Base-by-base conservation (phyloP, 1,140 invertebrate genomes). In the Trichonephila clavata region DNA sequence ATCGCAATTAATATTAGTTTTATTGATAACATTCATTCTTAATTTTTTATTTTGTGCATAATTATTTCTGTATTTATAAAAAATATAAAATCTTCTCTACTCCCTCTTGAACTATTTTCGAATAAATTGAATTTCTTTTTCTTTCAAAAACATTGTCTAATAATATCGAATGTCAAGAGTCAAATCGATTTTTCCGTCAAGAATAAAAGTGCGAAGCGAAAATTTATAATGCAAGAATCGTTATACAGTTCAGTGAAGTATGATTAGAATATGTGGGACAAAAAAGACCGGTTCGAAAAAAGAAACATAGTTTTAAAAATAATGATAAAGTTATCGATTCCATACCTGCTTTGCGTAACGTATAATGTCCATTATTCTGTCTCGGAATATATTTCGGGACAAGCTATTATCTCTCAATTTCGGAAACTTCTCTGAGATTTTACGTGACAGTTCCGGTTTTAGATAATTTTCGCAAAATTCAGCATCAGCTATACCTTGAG, bases 401-500 rank as follows among this genome's bases (percentile, higher is more conserved):
- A 95, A 60, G 57, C 93, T 94, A 83, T 95, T 95, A 27, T 95
- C 95, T 39, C 95, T 65, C 32, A 93, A 92, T 77, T 95, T 94
- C 1, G 95, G 95, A 94, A 96, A 96, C 10, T 94, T 95, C 86
- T 95, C 95, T 13, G 86, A 94, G 27, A 96, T 95, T 94, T 95
- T 95, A 50, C 95, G 95, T 24, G 95, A 95, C 32, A 96, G 86
- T 93, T 96, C 96, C 88, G 95, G 95, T 94, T 96, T 96, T 18
- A 96, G 90, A 86, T 95, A 95, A 60, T 95, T 95, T 92, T 96
- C 96, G 90, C 95, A 94, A 94, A 95, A 95, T 65, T 96, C 96
- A 2, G 95, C 93, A 84, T 95, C 95, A 90, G 94, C 95, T 16
- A 92, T 83, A 32, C 94, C 94, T 87, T 93, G 90, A 13, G 93